Percentiles rank a stretch among this genome's conserved stretches.
Conservation (phyloP, 2,797 vertebrate genomes). For the Tragopan temminckii region DNA sequence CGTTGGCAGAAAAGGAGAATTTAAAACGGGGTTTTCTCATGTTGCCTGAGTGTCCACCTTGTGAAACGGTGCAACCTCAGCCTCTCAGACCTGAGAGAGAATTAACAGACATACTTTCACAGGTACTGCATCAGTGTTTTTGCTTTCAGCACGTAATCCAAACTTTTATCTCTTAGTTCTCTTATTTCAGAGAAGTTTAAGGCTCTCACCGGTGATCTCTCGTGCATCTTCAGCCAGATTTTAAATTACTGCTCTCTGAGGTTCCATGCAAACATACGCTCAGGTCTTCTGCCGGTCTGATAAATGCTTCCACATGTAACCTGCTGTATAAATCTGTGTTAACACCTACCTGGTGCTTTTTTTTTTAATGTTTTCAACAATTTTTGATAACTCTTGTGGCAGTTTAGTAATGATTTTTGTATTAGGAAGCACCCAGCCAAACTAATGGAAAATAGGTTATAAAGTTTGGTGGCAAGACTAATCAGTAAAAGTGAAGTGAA, state of each 20-base stretch:
- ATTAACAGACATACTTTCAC: background rate
- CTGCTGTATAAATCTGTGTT: background rate
- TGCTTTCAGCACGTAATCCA: background rate
- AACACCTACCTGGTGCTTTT: background rate
- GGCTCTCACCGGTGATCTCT: background rate
- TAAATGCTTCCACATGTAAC: background rate
- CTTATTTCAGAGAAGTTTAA: background rate
- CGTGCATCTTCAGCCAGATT: background rate
- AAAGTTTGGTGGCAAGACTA: background rate
- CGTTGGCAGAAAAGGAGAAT: background rate
- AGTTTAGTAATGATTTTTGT: background rate
- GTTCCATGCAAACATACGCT: background rate
- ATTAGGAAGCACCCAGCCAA: background rate
- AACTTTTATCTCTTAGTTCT: background rate
- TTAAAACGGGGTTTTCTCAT: background rate
- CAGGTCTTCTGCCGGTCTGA: background rate
- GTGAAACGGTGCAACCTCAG: background rate
- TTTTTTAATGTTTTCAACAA: background rate
- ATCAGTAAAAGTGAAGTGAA: background rate
- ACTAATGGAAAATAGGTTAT: background rate
- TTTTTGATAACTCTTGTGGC: background rate
- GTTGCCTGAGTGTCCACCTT: background rate
- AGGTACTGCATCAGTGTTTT: background rate
- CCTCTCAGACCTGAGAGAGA: background rate
- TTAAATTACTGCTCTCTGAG: background rate